phyloP scores from a whole-genome alignment of 2,113 vertebrate genomes.

The Tragulus kanchil region DNA sequence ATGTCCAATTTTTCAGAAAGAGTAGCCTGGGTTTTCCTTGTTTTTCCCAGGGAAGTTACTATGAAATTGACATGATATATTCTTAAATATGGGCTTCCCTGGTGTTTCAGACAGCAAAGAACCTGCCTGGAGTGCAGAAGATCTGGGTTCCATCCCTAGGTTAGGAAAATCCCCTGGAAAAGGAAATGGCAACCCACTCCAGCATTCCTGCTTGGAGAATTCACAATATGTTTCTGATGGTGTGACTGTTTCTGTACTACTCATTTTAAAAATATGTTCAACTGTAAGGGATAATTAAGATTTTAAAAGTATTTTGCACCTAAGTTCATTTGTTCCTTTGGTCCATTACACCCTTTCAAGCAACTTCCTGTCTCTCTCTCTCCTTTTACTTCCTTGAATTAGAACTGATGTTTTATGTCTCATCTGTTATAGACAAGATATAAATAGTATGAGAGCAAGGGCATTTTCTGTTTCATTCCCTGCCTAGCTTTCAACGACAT shows the following conservation, averaged over 20 bases:
- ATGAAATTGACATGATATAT: not conserved
- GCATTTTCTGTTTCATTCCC: constrained; percentile 29
- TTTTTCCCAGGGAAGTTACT: not conserved
- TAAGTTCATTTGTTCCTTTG: not conserved
- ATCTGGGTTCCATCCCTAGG: too few species aligned
- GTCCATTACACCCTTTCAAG: not conserved
- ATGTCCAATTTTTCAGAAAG: not conserved
- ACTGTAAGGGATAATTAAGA: not conserved
- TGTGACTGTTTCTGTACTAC: not conserved
- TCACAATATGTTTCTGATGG: not conserved
- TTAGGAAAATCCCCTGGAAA: too few species aligned
- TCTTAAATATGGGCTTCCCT: not conserved
- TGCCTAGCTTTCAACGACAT: not conserved
- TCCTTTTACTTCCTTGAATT: not conserved
- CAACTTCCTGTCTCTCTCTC: not conserved
- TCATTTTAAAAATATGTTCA: not conserved
- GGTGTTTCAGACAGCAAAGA: too few species aligned
- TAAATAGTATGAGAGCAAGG: not conserved
- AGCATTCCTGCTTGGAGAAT: too few species aligned
- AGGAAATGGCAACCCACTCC: too few species aligned
- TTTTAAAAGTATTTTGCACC: not conserved
- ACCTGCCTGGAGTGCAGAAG: too few species aligned
- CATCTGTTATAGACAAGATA: not conserved
- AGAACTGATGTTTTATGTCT: not conserved
- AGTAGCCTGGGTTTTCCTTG: not conserved